phyloP scores from a whole-genome alignment of 1,140 invertebrate genomes.

The Hycleus cichorii region DNA sequence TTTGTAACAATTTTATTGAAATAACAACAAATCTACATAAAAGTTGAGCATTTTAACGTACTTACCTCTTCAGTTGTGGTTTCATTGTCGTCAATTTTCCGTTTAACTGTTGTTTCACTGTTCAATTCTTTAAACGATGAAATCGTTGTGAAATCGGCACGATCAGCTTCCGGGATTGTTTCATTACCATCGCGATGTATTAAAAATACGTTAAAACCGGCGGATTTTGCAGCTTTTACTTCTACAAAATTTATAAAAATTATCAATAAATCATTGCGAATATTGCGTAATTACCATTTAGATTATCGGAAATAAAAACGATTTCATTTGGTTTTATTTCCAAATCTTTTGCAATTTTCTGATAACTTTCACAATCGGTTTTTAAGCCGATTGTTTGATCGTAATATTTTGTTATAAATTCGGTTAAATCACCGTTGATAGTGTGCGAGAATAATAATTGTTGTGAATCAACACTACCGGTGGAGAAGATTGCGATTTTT shows the following conservation, averaged over 20 bases:
- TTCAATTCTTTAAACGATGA: constrained; percentile 47
- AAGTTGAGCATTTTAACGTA: not conserved
- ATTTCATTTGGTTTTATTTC: constrained; percentile 55
- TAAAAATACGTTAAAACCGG: constrained; percentile 61
- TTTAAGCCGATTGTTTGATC: constrained; percentile 81
- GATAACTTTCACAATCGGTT: constrained; percentile 63
- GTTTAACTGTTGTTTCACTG: constrained; percentile 27
- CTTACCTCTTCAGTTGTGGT: constrained; percentile 26
- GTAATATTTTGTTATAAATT: constrained; percentile 73
- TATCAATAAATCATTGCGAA: not conserved
- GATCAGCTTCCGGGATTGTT: constrained; percentile 52
- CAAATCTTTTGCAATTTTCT: constrained; percentile 65
- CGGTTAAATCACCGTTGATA: constrained; percentile 63
- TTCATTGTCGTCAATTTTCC: constrained; percentile 30
- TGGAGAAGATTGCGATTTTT: constrained; percentile 82
- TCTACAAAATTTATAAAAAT: constrained; percentile 43
- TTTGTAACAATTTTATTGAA: no score
- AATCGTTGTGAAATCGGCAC: constrained; percentile 50
- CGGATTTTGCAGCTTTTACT: constrained; percentile 67
- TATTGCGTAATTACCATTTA: constrained; percentile 54
- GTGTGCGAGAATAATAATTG: constrained; percentile 79
- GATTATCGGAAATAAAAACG: constrained; percentile 76
- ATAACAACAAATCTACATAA: not conserved
- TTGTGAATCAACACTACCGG: constrained; percentile 85
- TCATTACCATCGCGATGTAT: constrained; percentile 72